Evolutionary conservation across 2,113 vertebrate species (phyloP).

Genomic region (Shinisaurus crocodilurus): DNA sequence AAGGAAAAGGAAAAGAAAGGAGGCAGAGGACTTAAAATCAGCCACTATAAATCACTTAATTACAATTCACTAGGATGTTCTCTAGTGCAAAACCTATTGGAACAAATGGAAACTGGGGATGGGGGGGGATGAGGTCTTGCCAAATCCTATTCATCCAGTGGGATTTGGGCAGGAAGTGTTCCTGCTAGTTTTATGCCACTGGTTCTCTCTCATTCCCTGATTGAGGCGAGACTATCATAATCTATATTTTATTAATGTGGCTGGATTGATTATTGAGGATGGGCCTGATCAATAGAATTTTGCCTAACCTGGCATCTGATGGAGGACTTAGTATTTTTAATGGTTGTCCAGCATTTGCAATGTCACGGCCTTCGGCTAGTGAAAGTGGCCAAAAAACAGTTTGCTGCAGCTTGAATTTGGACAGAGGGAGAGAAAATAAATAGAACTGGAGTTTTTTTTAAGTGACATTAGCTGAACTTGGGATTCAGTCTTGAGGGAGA

Average conservation of each 20-base stretch:
- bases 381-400: not conserved
- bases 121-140: not conserved
- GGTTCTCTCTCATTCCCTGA: not conserved
- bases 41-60: slow-evolving; percentile 32
- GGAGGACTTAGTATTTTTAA: not conserved
- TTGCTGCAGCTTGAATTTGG: not conserved
- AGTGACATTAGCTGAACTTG: not conserved
- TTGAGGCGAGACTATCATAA: not conserved
- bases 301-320: not conserved
- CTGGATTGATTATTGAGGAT: not conserved
- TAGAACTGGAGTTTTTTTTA: not conserved
- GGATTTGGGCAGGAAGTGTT: not conserved
- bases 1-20: not conserved
- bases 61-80: not conserved
- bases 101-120: not conserved
- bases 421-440: not conserved
- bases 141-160: not conserved
- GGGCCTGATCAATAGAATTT: not conserved
- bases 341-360: not conserved
- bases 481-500: not conserved
- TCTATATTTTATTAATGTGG: not conserved
- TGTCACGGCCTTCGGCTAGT: not conserved
- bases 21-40: slow-evolving; percentile 29
- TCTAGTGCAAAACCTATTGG: not conserved
- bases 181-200: not conserved